Conservation (phyloP, 1,140 invertebrate genomes). For the Chironomus striatipennis region DNA sequence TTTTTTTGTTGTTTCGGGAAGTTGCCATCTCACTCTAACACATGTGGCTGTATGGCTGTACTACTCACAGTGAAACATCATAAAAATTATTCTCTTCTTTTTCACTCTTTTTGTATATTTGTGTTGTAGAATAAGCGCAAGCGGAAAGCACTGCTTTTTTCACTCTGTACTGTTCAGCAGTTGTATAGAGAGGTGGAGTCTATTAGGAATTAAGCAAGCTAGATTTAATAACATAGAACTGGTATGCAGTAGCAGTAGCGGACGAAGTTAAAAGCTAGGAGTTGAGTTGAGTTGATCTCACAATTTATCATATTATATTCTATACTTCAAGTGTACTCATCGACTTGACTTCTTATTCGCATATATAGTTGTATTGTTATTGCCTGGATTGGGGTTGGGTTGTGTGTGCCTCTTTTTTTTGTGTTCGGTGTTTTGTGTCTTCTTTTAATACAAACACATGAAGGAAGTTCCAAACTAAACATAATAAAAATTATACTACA, state of each 20-base stretch:
- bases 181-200: conserved; percentile 10
- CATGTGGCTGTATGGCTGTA: not conserved
- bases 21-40: not conserved
- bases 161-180: not conserved
- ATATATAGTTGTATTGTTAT: not conserved
- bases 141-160: not conserved
- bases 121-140: not conserved
- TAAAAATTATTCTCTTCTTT: conserved; percentile 1
- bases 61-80: not conserved
- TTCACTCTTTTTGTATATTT: not conserved
- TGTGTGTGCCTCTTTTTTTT: not conserved
- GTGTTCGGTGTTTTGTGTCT: too few relatives aligned
- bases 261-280: not conserved
- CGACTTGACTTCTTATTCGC: not conserved
- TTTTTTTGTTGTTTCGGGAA: not conserved
- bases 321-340: not conserved
- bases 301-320: conserved; percentile 14
- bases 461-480: conserved; percentile 14
- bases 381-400: not conserved
- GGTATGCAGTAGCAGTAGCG: not conserved
- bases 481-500: conserved; percentile 23
- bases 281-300: conserved; percentile 20
- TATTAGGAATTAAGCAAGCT: conserved; percentile 20
- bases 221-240: conserved; percentile 8
- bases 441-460: not conserved